phyloP scores from a whole-genome alignment of 2,797 vertebrate species.

The Eremophila alpestris region DNA sequence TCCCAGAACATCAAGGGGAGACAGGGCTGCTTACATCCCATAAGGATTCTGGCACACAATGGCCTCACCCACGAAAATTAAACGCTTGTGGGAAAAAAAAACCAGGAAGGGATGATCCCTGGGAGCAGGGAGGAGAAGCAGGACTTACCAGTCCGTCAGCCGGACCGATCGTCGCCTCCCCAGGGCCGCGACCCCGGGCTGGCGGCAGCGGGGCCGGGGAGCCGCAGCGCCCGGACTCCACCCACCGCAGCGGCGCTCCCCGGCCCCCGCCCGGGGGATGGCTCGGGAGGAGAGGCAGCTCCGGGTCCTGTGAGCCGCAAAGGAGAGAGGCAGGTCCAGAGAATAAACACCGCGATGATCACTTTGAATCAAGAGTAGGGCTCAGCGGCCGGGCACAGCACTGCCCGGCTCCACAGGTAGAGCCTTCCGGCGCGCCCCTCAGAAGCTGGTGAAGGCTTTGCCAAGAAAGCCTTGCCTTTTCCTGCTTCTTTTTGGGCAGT shows the following conservation, averaged over 20 bases:
- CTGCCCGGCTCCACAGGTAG: no score
- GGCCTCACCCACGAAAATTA: neutral
- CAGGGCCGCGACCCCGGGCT: neutral
- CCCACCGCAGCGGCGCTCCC: neutral
- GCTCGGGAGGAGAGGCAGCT: rapidly evolving
- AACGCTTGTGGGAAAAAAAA: rapidly evolving
- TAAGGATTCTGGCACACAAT: neutral
- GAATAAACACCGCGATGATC: rapidly evolving
- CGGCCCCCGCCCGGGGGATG: neutral
- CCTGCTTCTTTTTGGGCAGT: neutral
- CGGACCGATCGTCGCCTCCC: neutral
- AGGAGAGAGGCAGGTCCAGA: no score
- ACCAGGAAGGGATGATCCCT: rapidly evolving
- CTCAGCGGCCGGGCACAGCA: neutral
- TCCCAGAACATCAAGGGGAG: no score
- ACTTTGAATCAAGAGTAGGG: rapidly evolving
- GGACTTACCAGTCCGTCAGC: neutral
- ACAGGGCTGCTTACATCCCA: neutral
- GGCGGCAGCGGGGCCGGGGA: neutral
- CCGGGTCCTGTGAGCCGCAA: rapidly evolving
- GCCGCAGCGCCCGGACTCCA: neutral
- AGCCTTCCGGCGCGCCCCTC: neutral
- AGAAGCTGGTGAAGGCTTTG: neutral
- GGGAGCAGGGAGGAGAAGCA: neutral
- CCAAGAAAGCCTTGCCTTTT: neutral